Conservation (phyloP, 1,140 invertebrate genomes). For the Aphelinus atriplicis region DNA sequence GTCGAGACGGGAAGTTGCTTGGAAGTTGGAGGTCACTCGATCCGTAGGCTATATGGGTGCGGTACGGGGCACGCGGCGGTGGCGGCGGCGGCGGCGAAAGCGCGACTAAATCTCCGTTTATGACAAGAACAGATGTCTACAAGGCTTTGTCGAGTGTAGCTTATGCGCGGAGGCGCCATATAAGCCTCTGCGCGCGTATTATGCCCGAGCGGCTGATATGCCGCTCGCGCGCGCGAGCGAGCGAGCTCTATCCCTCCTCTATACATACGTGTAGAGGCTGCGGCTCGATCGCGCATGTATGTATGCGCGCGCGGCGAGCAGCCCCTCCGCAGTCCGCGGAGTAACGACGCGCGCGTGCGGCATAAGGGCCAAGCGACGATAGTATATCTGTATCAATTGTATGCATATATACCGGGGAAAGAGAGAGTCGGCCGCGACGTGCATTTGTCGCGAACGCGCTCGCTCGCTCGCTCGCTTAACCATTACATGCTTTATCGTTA, state of each 20-base stretch:
- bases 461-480: conserved; percentile 47
- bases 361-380: conserved; percentile 60
- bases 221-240: conserved; percentile 19
- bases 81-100: neutral
- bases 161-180: conserved; percentile 57
- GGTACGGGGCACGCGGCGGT: too few species aligned
- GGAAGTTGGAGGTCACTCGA: conserved; percentile 23
- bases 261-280: too few species aligned
- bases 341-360: conserved; percentile 44
- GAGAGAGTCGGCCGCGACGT: conserved; percentile 39
- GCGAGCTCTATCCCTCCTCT: too few species aligned
- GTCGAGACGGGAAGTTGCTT: too few species aligned
- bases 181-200: conserved; percentile 46
- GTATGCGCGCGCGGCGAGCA: conserved; percentile 44
- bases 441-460: conserved; percentile 56
- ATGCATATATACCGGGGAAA: conserved; percentile 57
- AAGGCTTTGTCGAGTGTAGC: conserved; percentile 61
- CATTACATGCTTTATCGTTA: conserved; percentile 64
- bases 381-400: conserved; percentile 68
- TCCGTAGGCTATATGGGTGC: neutral
- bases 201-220: too few species aligned
- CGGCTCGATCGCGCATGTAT: conserved; percentile 26
- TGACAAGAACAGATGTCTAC: conserved; percentile 65
- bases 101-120: conserved; percentile 59
- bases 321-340: conserved; percentile 26